These are phyloP conservation scores for Brachystomella parvula DNA, from an alignment of 1,140 invertebrate genomes.

Conservation along the genomic window DNA sequence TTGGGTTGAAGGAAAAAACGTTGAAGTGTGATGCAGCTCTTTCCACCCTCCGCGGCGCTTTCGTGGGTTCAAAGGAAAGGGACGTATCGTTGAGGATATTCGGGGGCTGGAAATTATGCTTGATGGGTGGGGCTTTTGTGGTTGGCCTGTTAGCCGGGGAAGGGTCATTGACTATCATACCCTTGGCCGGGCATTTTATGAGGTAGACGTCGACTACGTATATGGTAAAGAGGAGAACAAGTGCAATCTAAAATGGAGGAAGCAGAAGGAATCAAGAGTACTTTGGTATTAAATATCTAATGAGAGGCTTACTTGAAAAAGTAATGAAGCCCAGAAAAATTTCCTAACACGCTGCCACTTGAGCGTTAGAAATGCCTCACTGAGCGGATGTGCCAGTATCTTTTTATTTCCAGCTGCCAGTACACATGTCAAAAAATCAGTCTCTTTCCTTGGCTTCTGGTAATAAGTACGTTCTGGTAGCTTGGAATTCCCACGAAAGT, in stretches of 20 bases:
- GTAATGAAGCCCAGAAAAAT: slow-evolving; percentile 69
- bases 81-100: background rate
- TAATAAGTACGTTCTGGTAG: slow-evolving; percentile 20
- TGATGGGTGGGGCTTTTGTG: background rate
- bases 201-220: slow-evolving; percentile 54
- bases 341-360: slow-evolving; percentile 75
- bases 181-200: slow-evolving; percentile 22
- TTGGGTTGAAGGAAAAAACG: slow-evolving; percentile 2
- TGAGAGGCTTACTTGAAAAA: slow-evolving; percentile 57
- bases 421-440: slow-evolving; percentile 38
- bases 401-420: slow-evolving; percentile 39
- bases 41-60: background rate
- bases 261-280: slow-evolving; percentile 2
- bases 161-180: background rate
- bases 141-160: background rate
- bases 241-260: slow-evolving; percentile 24
- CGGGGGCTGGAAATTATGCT: background rate
- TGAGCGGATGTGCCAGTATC: slow-evolving; percentile 65
- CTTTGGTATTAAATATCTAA: slow-evolving; percentile 2
- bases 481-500: slow-evolving; percentile 15
- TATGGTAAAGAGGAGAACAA: slow-evolving; percentile 59
- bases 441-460: slow-evolving; percentile 34
- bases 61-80: background rate
- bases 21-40: background rate
- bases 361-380: slow-evolving; percentile 68